A percentile compares a stretch with the other conserved stretches of the same genome.
Evolutionary conservation across 2,113 vertebrate species (phyloP).

Genomic region (Penelope pileata): DNA sequence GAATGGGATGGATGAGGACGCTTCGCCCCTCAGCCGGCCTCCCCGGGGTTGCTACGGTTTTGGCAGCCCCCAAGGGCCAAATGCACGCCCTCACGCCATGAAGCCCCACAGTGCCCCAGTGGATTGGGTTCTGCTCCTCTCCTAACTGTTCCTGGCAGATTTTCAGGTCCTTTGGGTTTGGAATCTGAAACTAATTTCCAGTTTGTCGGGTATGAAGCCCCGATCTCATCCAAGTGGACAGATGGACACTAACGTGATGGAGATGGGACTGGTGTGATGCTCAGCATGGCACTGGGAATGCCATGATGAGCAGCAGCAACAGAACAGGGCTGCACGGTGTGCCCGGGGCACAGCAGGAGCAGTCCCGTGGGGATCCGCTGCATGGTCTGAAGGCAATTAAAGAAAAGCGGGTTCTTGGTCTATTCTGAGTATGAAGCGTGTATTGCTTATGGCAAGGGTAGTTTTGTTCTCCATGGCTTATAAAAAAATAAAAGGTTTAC

Average conservation of each 20-base stretch:
- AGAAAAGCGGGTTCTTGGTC: conserved; percentile 36
- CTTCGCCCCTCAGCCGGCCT: conserved; percentile 32
- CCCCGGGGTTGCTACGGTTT: background rate
- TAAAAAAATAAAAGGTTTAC: conserved; percentile 43
- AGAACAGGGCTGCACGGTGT: background rate
- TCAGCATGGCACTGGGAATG: background rate
- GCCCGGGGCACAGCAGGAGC: background rate
- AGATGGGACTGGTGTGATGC: background rate
- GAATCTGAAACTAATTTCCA: conserved; percentile 14
- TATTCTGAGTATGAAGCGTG: background rate
- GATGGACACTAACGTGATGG: background rate
- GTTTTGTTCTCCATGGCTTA: conserved; percentile 58
- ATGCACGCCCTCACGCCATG: background rate
- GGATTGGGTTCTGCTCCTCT: conserved; percentile 34
- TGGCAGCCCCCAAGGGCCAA: background rate
- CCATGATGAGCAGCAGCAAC: background rate
- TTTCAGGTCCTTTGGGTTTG: background rate
- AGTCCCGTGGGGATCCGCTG: conserved; percentile 36
- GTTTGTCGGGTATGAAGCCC: conserved; percentile 13
- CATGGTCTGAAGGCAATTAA: conserved; percentile 3
- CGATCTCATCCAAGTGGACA: background rate
- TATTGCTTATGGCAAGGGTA: conserved; percentile 71
- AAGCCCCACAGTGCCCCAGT: background rate
- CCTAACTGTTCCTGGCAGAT: conserved; percentile 34
- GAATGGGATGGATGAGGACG: conserved; percentile 32